A percentile compares a stretch with the other conserved stretches of the same genome.
These are phyloP conservation scores for Platyscapa corneri DNA, from an alignment of 1,140 invertebrate species.

Conservation along the genomic window DNA sequence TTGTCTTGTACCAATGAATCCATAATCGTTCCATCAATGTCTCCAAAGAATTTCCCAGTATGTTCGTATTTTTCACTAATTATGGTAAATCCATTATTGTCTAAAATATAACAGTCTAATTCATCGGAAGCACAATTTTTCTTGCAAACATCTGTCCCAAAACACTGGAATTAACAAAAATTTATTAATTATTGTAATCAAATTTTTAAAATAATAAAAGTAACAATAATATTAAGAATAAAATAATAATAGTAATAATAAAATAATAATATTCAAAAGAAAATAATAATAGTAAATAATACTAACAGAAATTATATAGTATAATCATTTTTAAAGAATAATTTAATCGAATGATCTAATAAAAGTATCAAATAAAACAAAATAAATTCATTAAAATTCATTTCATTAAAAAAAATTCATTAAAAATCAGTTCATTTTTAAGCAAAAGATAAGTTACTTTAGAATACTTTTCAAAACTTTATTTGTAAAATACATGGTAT, in stretches of 20 bases:
- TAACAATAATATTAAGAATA: no score
- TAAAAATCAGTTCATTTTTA: no score
- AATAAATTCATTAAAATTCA: no score
- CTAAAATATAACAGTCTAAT: slow-evolving; percentile 92
- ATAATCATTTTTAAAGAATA: no score
- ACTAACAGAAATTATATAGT: no score
- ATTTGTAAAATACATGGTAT: no score
- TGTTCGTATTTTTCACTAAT: slow-evolving; percentile 89
- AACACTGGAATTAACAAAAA: slow-evolving; percentile 79
- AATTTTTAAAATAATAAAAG: no score
- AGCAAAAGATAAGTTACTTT: no score
- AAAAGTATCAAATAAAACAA: no score
- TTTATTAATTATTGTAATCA: not conserved
- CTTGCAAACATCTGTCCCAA: slow-evolving; percentile 80
- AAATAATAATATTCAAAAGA: not conserved
- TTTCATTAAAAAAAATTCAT: no score
- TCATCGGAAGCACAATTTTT: slow-evolving; percentile 90
- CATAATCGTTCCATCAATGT: slow-evolving; percentile 96
- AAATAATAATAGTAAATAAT: not conserved
- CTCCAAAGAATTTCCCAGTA: slow-evolving; percentile 92
- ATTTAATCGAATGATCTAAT: no score
- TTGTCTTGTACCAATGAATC: slow-evolving; percentile 92
- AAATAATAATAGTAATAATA: not conserved
- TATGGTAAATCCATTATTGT: slow-evolving; percentile 95
- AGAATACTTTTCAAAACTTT: no score